These are phyloP conservation scores for Bruchidius siliquastri DNA, from an alignment of 2,888 invertebrate species.

Conservation along the genomic window DNA sequence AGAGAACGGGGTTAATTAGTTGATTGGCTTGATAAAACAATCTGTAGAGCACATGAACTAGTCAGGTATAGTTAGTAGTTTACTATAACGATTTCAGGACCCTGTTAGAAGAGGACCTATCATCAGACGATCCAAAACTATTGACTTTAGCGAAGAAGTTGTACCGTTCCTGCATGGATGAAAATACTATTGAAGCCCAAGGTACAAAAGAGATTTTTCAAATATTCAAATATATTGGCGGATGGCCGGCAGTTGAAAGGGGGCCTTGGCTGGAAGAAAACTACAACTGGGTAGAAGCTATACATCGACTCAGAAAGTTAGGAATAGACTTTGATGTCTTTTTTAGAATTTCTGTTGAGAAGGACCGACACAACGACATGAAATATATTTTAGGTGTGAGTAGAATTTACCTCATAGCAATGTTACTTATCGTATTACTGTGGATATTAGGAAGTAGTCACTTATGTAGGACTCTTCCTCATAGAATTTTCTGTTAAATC, in stretches of 20 bases:
- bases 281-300: conserved; percentile 40
- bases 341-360: conserved; percentile 32
- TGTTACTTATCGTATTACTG: no score
- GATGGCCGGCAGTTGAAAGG: conserved; percentile 56
- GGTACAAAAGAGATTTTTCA: conserved; percentile 35
- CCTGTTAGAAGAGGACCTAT: conserved; percentile 28
- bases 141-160: conserved; percentile 34
- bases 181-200: conserved; percentile 33
- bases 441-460: no score
- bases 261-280: conserved; percentile 45
- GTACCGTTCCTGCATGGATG: conserved; percentile 41
- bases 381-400: conserved; percentile 39
- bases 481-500: no score
- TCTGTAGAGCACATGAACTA: no score
- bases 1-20: no score
- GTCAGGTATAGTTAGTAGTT: no score
- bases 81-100: conserved; percentile 14
- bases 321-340: conserved; percentile 41
- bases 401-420: conserved; percentile 15
- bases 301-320: conserved; percentile 35
- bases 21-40: no score
- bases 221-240: conserved; percentile 50
- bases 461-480: no score
- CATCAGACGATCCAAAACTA: conserved; percentile 18
- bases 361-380: conserved; percentile 29